Base-by-base conservation (phyloP, 2,113 vertebrate genomes). In the Syrrhaptes paradoxus region DNA sequence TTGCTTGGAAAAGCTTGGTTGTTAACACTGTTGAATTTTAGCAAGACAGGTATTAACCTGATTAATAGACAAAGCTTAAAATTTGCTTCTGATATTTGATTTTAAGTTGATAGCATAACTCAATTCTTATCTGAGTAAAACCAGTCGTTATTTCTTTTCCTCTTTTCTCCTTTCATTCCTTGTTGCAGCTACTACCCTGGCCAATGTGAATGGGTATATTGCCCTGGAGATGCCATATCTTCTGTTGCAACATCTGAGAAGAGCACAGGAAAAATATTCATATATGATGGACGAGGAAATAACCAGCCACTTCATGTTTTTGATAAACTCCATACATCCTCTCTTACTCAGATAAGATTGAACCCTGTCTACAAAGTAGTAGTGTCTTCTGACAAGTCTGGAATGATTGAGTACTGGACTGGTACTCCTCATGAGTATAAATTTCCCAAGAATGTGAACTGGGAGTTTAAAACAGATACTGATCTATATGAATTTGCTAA, bases 351-450 rank as follows among this genome's bases (percentile, higher is more conserved):
- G 55, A 99, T 99, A 95, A 98, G 98, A 18, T 94, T 99, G 52
- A 99, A 99, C 92, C 95, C 99, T 21, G 97, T 97, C 90, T 99
- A 98, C 86, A 98, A 99, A 97, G 98, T 98, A 76, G 96, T 99
- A 25, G 99, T 99, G 54, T 99, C 99, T 31, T 98, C 99, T 28
- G 99, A 99, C 97, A 99, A 99, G 96, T 98, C 98, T 3, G 99
- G 99, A 41, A 99, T 99, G 99, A 97, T 99, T 10, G 99, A 99
- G 90, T 99, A 99, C 95, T 99, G 99, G 99, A 99, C 99, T 14
- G 99, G 99, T 45, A 98, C 99, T 73, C 98, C 98, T 17, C 98
- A 98, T 4, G 99, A 99, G 65, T 99, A 99, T 96, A 98, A 95
- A 94, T 99, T 99, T 89, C 99, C 99, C 15, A 98, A 97, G 96